Evolutionary conservation across 1,140 invertebrate species (phyloP), one percentile per base, ranked within the genome.

Genomic region (Zaprionus africanus): DNA sequence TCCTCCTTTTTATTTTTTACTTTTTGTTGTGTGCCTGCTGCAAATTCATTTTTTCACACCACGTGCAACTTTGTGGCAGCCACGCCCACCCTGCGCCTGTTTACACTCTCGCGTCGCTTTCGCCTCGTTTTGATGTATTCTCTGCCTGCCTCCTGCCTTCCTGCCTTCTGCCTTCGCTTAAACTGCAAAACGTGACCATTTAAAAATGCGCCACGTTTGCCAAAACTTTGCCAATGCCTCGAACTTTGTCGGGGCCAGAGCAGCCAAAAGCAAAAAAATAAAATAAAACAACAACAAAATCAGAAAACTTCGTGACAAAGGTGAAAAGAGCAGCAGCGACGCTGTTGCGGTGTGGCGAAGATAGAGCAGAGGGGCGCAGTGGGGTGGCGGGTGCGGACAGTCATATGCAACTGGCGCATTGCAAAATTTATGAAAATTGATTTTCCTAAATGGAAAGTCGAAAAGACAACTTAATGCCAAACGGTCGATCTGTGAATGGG

Each of bases 151-250:
- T 68, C 58, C 43, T 68, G 64, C 67, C 67, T 76, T 12, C 85
- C 67, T 43, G 36, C 34, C 31, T 68, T 58, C 43, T 68, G 64
- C 67, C 67, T 76, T 12, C 85, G 81, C 81, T 88, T 88, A 88
- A 88, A 88, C 85, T 88, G 86, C 70, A 73, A 79, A 88, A 88
- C 85, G 85, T 88, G 85, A 88, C 85, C 85, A 88, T 88, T 88
- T 88, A 88, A 88, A 88, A 88, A 90, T 85, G 85, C 86, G 85
- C 76, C 71, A 85, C 78, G 84, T 88, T 85, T 81, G 84, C 81
- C 80, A 68, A 76, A 84, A 84, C 75, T 73, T 77, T 77, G 69
- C 41, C 75, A 77, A 73, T 77, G 68, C 53, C 70, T 78, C 70
- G 63, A 90, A 90, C 85, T 88, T 84, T 90, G 58, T 34, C 69